A percentile compares a stretch with the other conserved stretches of the same genome.
Evolutionary conservation across 2,113 vertebrate genomes (phyloP).

Genomic region (Dinomys branickii): DNA sequence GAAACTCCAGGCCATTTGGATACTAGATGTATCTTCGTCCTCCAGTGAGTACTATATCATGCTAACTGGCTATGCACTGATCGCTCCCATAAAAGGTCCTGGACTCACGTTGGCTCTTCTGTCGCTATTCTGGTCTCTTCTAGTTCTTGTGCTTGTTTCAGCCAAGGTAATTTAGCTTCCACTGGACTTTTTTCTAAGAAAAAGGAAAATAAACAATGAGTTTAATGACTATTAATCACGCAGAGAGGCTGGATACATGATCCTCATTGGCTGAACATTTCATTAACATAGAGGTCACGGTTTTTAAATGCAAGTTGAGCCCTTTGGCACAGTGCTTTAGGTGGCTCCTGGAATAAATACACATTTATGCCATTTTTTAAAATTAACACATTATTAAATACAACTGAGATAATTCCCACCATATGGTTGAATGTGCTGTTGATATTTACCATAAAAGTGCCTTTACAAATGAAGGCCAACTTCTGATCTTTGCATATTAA

Average conservation of each 20-base stretch:
- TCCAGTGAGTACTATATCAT: constrained; percentile 65
- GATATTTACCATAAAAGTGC: constrained; percentile 1
- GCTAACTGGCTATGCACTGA: constrained; percentile 35
- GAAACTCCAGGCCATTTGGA: constrained; percentile 65
- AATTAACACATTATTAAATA: constrained; percentile 34
- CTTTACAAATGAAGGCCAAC: background rate
- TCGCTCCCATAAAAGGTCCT: background rate
- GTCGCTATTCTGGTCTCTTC: constrained; percentile 89
- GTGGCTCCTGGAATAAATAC: background rate
- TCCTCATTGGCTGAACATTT: background rate
- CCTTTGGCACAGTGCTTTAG: background rate
- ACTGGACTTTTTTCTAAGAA: constrained; percentile 91
- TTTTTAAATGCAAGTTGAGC: background rate
- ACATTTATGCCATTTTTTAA: background rate
- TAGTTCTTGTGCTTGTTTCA: constrained; percentile 95
- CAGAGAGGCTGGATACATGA: background rate
- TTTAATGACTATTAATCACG: background rate
- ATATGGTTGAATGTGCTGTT: background rate
- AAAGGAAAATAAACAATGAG: constrained; percentile 20
- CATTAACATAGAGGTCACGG: background rate
- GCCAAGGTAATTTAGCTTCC: constrained; percentile 93
- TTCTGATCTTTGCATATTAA: background rate
- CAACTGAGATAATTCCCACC: background rate
- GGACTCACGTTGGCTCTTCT: constrained; percentile 94
- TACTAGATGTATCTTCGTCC: constrained; percentile 36